phyloP scores from a whole-genome alignment of 2,113 vertebrate genomes.

The Condylura cristata region DNA sequence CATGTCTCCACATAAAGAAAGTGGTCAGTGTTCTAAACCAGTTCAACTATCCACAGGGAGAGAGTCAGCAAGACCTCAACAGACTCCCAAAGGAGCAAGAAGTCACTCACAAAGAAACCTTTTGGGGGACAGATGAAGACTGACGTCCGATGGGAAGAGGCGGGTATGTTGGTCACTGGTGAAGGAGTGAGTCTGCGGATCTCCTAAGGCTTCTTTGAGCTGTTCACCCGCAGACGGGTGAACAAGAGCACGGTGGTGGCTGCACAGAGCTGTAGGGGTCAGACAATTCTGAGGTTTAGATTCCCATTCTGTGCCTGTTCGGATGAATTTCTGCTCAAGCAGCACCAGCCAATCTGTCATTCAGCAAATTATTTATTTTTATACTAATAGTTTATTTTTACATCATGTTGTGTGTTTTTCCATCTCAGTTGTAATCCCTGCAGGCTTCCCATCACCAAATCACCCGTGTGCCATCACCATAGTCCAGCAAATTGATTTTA shows the following conservation, averaged over 20 bases:
- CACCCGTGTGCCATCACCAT: too few relatives aligned
- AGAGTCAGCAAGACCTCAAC: background rate
- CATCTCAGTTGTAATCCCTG: too few relatives aligned
- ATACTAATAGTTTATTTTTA: too few relatives aligned
- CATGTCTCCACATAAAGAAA: background rate
- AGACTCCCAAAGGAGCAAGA: accelerated
- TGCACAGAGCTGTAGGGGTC: background rate
- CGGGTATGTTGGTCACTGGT: too few relatives aligned
- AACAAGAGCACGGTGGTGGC: background rate
- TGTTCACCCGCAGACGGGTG: background rate
- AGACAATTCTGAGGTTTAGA: background rate
- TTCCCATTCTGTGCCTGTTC: background rate
- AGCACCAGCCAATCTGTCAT: background rate
- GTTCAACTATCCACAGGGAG: background rate
- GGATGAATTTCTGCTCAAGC: background rate
- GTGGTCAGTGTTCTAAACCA: background rate
- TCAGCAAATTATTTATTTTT: background rate
- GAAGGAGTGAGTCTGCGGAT: accelerated
- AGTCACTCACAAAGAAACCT: background rate
- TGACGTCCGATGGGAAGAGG: background rate
- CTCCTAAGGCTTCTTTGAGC: background rate
- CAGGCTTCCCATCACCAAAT: too few relatives aligned
- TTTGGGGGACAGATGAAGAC: background rate
- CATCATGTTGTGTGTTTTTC: too few relatives aligned
- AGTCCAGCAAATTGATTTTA: too few relatives aligned